Conservation (phyloP, 2,797 vertebrate species). For the Acomys russatus region DNA sequence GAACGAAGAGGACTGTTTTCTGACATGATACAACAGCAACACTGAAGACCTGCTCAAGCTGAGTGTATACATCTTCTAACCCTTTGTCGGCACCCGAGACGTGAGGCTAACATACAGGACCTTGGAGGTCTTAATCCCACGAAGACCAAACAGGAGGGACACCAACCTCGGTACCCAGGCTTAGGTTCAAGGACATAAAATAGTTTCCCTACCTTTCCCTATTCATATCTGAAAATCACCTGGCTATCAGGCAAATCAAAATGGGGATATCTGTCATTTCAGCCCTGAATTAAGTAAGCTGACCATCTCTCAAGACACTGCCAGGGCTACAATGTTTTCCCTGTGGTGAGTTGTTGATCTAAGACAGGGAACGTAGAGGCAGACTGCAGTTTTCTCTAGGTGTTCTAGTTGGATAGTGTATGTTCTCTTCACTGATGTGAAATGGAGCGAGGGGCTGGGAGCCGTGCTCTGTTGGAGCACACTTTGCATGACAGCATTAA, state of each 20-base stretch:
- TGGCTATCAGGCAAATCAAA: conserved; percentile 8
- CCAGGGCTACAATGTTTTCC: neutral
- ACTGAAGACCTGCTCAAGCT: neutral
- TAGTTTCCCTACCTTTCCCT: neutral
- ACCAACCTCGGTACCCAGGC: neutral
- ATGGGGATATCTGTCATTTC: neutral
- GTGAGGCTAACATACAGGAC: neutral
- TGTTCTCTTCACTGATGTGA: neutral
- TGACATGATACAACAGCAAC: neutral
- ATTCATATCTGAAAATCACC: neutral
- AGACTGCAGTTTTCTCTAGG: neutral
- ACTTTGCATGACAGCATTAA: neutral
- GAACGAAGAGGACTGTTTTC: neutral
- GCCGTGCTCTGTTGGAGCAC: accelerated
- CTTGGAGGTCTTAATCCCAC: neutral
- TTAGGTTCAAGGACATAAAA: neutral
- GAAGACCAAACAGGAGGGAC: neutral
- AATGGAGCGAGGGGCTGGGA: too few species aligned
- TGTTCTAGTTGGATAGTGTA: neutral
- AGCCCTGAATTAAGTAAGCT: neutral
- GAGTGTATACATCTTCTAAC: neutral
- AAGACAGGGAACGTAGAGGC: neutral
- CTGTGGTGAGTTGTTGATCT: neutral
- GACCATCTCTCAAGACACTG: neutral
- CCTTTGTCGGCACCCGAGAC: neutral